These are phyloP conservation scores for Chamaea fasciata DNA, from an alignment of 2,113 vertebrate genomes.

Conservation along the genomic window DNA sequence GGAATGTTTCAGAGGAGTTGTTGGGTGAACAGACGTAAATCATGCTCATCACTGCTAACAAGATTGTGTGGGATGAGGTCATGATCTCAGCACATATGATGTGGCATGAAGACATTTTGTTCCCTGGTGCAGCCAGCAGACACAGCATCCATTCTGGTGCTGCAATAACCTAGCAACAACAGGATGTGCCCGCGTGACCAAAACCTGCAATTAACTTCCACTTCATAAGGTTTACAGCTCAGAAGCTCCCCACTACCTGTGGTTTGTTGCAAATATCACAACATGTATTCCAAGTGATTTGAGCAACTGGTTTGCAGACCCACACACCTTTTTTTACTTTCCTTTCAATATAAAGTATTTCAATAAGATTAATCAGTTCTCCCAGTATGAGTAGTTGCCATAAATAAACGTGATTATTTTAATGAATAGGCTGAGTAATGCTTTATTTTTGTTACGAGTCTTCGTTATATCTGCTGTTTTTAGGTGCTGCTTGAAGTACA, in stretches of 20 bases:
- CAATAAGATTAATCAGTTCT: background rate
- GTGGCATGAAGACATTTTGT: background rate
- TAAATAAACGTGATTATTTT: background rate
- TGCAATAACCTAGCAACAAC: background rate
- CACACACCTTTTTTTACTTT: background rate
- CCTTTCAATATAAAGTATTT: background rate
- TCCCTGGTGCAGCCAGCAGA: background rate
- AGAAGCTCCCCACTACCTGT: background rate
- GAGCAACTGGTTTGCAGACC: background rate
- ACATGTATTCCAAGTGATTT: background rate
- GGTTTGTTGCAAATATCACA: background rate
- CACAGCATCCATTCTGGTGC: background rate
- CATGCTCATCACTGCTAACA: background rate
- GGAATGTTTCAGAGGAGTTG: background rate
- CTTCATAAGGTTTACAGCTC: background rate
- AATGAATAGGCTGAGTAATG: background rate
- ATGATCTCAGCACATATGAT: background rate
- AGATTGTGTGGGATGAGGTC: background rate
- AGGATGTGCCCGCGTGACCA: rapidly evolving
- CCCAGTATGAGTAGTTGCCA: background rate
- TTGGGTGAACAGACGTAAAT: background rate
- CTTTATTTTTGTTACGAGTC: background rate
- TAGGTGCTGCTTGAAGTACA: background rate
- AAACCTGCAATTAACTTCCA: background rate
- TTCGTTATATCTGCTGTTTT: background rate